Percentiles rank a stretch among this genome's conserved stretches.
These are phyloP conservation scores for Stictonetta naevosa DNA, from an alignment of 2,113 vertebrate genomes.

Conservation along the genomic window DNA sequence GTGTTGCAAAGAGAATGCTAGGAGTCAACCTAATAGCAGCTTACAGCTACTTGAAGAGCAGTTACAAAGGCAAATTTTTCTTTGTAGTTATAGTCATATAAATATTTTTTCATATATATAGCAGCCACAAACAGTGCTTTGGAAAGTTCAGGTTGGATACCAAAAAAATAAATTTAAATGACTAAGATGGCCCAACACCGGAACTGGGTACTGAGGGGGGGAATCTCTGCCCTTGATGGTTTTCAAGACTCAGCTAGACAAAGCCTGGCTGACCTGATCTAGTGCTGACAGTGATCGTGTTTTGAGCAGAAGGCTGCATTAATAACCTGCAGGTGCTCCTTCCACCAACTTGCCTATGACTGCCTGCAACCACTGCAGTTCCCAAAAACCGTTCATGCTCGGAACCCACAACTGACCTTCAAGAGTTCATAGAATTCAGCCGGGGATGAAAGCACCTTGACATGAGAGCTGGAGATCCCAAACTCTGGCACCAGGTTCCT, in stretches of 20 bases:
- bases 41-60: background rate
- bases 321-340: background rate
- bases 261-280: background rate
- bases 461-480: slow-evolving; percentile 83
- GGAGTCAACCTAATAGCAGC: background rate
- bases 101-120: too few species aligned
- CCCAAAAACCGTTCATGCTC: background rate
- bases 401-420: slow-evolving; percentile 81
- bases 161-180: background rate
- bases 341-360: background rate
- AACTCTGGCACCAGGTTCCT: slow-evolving; percentile 91
- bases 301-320: background rate
- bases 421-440: slow-evolving; percentile 92
- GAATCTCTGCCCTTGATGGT: background rate
- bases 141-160: background rate
- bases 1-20: background rate
- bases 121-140: background rate
- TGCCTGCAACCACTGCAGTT: background rate
- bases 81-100: background rate
- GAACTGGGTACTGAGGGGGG: background rate
- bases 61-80: background rate
- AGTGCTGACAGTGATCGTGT: background rate
- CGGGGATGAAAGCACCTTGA: slow-evolving; percentile 89
- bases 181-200: rapidly evolving
- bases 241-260: background rate